Conservation (phyloP, 1,140 invertebrate species). For the Ruditapes philippinarum region DNA sequence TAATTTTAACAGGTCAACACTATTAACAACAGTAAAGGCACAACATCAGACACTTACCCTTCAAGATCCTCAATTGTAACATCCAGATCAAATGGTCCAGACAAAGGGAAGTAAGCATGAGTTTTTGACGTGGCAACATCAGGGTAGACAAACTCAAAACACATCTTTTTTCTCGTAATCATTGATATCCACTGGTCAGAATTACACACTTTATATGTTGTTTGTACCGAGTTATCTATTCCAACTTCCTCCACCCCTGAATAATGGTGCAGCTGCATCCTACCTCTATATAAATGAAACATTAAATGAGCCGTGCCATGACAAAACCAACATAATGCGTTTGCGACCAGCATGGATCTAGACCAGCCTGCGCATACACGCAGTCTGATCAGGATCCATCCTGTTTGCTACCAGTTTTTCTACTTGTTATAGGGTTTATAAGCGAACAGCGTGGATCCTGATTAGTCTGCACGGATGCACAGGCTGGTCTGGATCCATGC, state of each 20-base stretch:
- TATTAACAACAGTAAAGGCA: too few species aligned
- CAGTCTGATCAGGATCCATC: too few species aligned
- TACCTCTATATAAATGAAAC: conserved; percentile 56
- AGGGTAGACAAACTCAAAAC: conserved; percentile 46
- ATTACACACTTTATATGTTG: conserved; percentile 10
- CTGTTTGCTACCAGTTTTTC: too few species aligned
- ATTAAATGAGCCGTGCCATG: too few species aligned
- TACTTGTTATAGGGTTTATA: too few species aligned
- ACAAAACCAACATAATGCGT: too few species aligned
- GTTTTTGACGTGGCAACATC: conserved; percentile 61
- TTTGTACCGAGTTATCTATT: conserved; percentile 40
- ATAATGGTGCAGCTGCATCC: conserved; percentile 52
- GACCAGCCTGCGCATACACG: too few species aligned
- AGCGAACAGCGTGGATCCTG: too few species aligned
- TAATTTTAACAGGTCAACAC: too few species aligned
- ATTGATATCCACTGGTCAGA: background rate
- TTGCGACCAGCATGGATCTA: too few species aligned
- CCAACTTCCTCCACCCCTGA: conserved; percentile 32
- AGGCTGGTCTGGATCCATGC: too few species aligned
- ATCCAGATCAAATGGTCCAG: conserved; percentile 69
- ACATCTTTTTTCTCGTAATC: background rate
- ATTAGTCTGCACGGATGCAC: too few species aligned
- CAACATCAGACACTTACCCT: background rate
- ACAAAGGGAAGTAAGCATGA: conserved; percentile 74
- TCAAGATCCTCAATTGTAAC: conserved; percentile 11